These are phyloP conservation scores for Trichopria drosophilae DNA, from an alignment of 2,888 invertebrate genomes.

Conservation along the genomic window DNA sequence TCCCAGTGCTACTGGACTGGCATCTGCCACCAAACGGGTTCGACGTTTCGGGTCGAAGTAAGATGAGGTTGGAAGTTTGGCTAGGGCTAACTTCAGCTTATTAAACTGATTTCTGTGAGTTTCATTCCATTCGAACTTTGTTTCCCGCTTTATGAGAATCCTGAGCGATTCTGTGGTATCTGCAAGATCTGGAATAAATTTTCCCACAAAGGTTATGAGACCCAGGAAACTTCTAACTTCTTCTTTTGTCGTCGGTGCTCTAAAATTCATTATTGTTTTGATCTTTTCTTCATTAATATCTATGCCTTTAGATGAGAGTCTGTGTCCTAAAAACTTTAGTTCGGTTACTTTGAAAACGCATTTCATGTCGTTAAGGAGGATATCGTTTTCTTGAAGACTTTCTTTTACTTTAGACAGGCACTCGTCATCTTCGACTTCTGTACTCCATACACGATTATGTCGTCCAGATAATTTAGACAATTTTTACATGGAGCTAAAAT, in stretches of 20 bases:
- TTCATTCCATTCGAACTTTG: constrained; percentile 24
- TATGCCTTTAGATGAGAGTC: constrained; percentile 21
- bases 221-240: constrained; percentile 30
- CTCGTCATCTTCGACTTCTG: constrained; percentile 42
- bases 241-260: constrained; percentile 12
- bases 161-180: constrained; percentile 39
- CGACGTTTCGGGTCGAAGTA: constrained; percentile 42
- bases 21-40: constrained; percentile 49
- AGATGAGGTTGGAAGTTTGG: constrained; percentile 35
- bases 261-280: constrained; percentile 20
- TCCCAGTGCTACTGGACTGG: constrained; percentile 47
- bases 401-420: constrained; percentile 31
- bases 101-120: constrained; percentile 6
- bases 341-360: constrained; percentile 24
- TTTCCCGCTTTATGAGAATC: constrained; percentile 38
- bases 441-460: constrained; percentile 50
- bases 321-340: constrained; percentile 40
- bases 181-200: constrained; percentile 43
- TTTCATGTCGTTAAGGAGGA: constrained; percentile 34
- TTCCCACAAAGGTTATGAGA: constrained; percentile 29
- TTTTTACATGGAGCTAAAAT: constrained; percentile 36
- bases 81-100: constrained; percentile 23
- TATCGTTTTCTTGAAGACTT: constrained; percentile 18
- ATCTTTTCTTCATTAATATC: constrained; percentile 2
- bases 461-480: constrained; percentile 40